Conservation (phyloP, 2,113 vertebrate species). For the Heptranchias perlo region DNA sequence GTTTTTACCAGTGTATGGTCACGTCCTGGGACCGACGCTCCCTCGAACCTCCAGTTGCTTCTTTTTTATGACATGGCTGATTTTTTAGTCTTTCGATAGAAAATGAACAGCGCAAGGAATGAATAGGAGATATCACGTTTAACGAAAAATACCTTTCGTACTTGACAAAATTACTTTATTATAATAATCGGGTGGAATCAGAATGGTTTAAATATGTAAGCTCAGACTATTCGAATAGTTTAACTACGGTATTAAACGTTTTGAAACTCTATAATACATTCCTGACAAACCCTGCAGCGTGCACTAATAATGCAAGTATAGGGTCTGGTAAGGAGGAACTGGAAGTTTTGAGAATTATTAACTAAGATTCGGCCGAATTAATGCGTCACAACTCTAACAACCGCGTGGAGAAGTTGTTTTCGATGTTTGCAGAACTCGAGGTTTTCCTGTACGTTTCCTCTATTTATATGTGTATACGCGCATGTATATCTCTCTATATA, state of each 20-base stretch:
- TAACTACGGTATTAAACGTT: not conserved
- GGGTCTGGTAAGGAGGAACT: not conserved
- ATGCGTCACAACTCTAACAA: not conserved
- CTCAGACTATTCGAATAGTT: not conserved
- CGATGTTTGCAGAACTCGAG: not conserved
- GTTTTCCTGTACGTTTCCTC: no score
- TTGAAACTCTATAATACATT: not conserved
- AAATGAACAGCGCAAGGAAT: not conserved
- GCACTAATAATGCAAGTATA: not conserved
- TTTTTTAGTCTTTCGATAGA: not conserved
- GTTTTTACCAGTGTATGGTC: no score
- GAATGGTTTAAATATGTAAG: not conserved
- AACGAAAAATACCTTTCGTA: not conserved
- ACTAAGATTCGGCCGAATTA: not conserved
- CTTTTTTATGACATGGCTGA: not conserved
- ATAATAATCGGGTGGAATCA: not conserved
- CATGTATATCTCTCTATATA: not conserved
- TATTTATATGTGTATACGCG: not conserved
- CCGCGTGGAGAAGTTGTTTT: not conserved
- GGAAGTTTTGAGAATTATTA: not conserved
- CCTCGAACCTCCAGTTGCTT: not conserved
- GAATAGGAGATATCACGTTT: not conserved
- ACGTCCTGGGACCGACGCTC: not conserved
- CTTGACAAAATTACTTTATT: not conserved
- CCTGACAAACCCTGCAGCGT: not conserved